Percentiles rank a stretch among this genome's conserved stretches.
These are phyloP conservation scores for Muntiacus reevesi DNA, from an alignment of 2,113 vertebrate species.

Conservation along the genomic window DNA sequence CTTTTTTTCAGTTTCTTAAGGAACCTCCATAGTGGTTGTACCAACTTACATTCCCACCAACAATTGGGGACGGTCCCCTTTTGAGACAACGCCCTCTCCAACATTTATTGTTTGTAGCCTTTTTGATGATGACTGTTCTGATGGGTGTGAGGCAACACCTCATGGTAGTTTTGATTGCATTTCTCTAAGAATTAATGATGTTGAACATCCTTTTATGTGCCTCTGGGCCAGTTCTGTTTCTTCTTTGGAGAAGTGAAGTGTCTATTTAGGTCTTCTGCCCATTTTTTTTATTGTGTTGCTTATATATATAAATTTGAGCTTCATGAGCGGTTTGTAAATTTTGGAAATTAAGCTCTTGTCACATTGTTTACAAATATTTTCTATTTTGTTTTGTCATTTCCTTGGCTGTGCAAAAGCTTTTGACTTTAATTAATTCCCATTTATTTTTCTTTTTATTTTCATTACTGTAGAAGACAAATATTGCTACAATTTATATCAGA, in stretches of 20 bases:
- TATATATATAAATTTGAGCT: neutral
- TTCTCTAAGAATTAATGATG: neutral
- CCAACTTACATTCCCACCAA: neutral
- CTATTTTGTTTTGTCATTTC: neutral
- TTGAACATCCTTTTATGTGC: neutral
- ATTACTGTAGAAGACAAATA: neutral
- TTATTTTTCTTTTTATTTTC: neutral
- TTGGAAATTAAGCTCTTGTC: neutral
- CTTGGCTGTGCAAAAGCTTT: neutral
- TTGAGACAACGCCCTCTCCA: neutral
- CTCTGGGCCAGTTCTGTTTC: neutral
- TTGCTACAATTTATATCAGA: neutral
- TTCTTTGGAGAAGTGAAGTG: neutral
- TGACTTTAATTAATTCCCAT: neutral
- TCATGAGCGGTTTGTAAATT: neutral
- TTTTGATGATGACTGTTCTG: neutral
- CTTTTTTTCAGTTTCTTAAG: neutral
- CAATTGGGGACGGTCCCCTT: neutral
- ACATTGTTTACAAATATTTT: neutral
- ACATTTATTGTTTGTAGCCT: neutral
- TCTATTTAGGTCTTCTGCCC: neutral
- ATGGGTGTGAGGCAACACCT: neutral
- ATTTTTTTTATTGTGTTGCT: neutral
- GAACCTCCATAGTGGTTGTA: accelerated
- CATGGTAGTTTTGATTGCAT: neutral